Evolutionary conservation across 92 coral and sea anemone genomes (phyloP).

Genomic region (Blastomussa wellsi): DNA sequence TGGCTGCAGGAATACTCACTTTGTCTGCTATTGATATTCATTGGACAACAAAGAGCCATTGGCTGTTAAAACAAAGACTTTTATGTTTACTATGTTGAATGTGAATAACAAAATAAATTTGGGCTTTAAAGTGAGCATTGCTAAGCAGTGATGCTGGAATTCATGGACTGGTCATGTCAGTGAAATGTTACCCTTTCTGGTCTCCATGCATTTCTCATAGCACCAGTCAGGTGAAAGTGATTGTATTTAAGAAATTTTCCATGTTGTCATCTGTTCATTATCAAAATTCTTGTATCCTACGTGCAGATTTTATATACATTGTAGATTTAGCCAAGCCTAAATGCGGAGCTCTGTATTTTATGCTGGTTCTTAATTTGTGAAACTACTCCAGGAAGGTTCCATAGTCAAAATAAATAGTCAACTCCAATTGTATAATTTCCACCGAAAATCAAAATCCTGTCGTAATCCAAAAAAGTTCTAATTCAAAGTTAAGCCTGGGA

Average conservation of each 20-base stretch:
- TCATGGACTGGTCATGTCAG: not conserved
- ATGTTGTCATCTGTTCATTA: not conserved
- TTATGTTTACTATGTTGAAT: not conserved
- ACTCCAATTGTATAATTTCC: too few species aligned
- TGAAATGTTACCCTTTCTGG: not conserved
- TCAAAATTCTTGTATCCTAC: not conserved
- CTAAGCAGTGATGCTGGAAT: constrained; percentile 7
- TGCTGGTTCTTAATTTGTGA: too few species aligned
- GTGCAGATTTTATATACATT: not conserved
- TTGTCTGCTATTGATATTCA: not conserved
- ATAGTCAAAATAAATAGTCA: too few species aligned
- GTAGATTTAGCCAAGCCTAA: too few species aligned
- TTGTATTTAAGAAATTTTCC: not conserved
- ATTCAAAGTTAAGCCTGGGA: too few species aligned
- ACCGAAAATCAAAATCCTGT: too few species aligned
- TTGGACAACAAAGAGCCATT: not conserved
- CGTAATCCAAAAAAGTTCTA: too few species aligned
- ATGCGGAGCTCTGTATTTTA: too few species aligned
- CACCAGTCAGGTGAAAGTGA: not conserved
- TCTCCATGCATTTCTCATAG: not conserved
- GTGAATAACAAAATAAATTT: not conserved
- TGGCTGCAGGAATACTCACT: not conserved
- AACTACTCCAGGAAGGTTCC: too few species aligned
- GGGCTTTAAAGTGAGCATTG: not conserved
- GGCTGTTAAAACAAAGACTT: not conserved